These are phyloP conservation scores for Charina bottae DNA, from an alignment of 2,113 vertebrate species.

Conservation along the genomic window DNA sequence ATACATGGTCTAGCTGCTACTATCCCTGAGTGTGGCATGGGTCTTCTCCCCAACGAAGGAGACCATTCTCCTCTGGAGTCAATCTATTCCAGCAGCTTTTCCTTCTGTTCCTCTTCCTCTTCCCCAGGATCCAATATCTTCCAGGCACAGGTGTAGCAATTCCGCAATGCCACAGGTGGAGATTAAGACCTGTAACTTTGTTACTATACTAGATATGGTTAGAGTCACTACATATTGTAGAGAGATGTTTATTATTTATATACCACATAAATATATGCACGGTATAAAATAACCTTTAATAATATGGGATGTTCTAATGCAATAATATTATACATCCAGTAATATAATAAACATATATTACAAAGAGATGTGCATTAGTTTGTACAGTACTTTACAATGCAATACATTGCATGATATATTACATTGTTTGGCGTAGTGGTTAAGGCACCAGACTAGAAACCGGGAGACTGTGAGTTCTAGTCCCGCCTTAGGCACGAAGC, in stretches of 20 bases:
- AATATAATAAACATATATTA: background rate
- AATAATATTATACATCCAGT: background rate
- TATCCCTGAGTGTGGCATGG: background rate
- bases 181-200: background rate
- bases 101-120: background rate
- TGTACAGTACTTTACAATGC: background rate
- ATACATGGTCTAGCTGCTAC: background rate
- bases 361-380: background rate
- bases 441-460: too few relatives aligned
- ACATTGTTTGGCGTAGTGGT: background rate
- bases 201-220: background rate
- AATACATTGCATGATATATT: background rate
- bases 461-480: too few relatives aligned
- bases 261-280: background rate
- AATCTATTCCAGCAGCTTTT: background rate
- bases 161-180: background rate
- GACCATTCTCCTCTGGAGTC: background rate
- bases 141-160: background rate
- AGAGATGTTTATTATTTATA: background rate
- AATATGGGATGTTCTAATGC: background rate
- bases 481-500: too few relatives aligned
- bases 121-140: background rate
- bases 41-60: background rate
- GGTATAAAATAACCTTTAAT: background rate
- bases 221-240: background rate